phyloP scores from a whole-genome alignment of 1,140 invertebrate genomes.

The Brachionus manjavacas region DNA sequence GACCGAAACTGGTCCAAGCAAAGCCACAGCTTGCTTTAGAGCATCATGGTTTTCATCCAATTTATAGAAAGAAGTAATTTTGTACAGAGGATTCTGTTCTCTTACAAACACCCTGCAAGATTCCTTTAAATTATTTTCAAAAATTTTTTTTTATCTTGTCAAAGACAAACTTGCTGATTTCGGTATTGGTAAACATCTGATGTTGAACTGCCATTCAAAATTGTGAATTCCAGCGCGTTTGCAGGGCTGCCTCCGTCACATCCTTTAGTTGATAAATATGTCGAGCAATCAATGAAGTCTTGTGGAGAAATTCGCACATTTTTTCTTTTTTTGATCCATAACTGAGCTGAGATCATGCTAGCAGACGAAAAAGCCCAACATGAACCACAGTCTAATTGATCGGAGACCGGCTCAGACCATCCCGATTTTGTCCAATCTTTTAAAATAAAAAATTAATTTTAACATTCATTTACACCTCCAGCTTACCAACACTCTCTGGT shows the following conservation, averaged over 20 bases:
- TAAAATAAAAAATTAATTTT: not conserved
- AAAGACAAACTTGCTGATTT: not conserved
- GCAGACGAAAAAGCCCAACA: constrained; percentile 43
- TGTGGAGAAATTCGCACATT: constrained; percentile 50
- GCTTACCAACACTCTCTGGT: not conserved
- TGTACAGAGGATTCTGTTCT: not conserved
- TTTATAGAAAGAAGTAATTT: not conserved
- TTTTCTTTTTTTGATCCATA: constrained; percentile 45
- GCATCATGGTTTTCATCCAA: constrained; percentile 45
- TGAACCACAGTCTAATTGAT: constrained; percentile 41
- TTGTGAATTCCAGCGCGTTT: constrained; percentile 51
- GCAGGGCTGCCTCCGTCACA: constrained; percentile 55
- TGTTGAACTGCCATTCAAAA: not conserved
- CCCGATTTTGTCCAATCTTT: constrained; percentile 11
- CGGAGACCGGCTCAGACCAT: not conserved
- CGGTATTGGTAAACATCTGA: not conserved
- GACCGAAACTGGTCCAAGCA: constrained; percentile 71
- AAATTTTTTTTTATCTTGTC: not conserved
- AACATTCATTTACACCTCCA: not conserved
- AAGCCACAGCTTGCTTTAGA: constrained; percentile 65
- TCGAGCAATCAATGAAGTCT: constrained; percentile 51
- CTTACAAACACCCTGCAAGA: not conserved
- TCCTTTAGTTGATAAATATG: constrained; percentile 47
- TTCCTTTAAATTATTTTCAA: too few relatives aligned
- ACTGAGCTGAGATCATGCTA: constrained; percentile 49